These are phyloP conservation scores for Corythaixoides concolor DNA, from an alignment of 2,113 vertebrate species.

Conservation along the genomic window DNA sequence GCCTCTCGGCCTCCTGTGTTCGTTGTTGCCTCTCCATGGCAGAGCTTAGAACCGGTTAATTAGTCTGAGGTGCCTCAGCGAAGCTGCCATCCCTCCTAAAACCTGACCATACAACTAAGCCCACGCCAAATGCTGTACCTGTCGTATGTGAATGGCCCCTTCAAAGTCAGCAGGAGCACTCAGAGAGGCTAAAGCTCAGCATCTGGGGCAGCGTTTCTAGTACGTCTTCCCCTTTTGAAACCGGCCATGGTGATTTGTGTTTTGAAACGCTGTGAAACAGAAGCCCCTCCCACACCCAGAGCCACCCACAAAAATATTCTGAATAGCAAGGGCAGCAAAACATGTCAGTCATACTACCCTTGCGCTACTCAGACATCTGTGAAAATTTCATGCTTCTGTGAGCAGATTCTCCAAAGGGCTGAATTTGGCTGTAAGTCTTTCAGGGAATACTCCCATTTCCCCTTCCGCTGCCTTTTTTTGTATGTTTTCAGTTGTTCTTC, in stretches of 20 bases:
- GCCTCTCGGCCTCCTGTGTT: background rate
- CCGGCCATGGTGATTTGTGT: background rate
- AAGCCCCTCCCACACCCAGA: background rate
- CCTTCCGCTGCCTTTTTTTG: background rate
- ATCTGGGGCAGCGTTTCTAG: background rate
- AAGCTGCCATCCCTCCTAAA: background rate
- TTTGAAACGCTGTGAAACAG: background rate
- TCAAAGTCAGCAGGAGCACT: background rate
- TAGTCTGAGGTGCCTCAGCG: background rate
- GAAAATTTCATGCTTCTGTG: constrained; percentile 56
- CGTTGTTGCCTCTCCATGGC: accelerated
- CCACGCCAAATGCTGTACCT: background rate
- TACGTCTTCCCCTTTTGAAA: background rate
- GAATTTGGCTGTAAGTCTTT: background rate
- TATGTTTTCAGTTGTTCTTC: constrained; percentile 44
- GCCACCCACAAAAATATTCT: background rate
- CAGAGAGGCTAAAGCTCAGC: background rate
- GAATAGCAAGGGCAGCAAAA: constrained; percentile 1
- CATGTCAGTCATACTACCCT: background rate
- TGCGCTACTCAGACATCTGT: constrained; percentile 37
- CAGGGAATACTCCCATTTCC: background rate
- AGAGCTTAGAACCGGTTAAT: background rate
- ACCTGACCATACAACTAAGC: background rate
- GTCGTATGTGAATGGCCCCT: background rate
- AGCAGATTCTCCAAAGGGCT: constrained; percentile 22